Conservation (phyloP, 2,113 vertebrate genomes). For the Micronisus gabar region DNA sequence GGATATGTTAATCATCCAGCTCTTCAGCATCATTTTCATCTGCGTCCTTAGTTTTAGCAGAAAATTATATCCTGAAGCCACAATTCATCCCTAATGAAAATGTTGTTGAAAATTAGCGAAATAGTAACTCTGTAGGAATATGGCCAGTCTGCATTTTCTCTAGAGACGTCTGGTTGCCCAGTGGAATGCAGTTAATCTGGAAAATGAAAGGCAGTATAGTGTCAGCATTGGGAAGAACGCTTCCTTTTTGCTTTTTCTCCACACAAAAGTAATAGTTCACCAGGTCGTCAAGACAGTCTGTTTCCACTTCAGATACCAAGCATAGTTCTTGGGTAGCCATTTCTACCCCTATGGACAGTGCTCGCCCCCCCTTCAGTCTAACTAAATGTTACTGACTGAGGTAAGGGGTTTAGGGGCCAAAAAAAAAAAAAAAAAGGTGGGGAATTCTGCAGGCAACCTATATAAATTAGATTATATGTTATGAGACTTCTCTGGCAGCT, state of each 20-base stretch:
- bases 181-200: not conserved
- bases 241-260: not conserved
- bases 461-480: not conserved
- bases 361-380: not conserved
- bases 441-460: not conserved
- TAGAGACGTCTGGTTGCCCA: not conserved
- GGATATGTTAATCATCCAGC: not conserved
- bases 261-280: not conserved
- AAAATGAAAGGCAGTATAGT: not conserved
- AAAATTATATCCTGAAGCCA: not conserved
- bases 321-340: not conserved
- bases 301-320: not conserved
- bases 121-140: not conserved
- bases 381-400: not conserved
- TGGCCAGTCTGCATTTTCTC: not conserved
- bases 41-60: not conserved
- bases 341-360: not conserved
- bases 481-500: not conserved
- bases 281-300: not conserved
- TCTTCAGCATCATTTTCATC: not conserved
- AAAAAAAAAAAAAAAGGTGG: not conserved
- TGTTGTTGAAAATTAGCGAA: slow-evolving; percentile 8
- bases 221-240: not conserved
- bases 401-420: not conserved
- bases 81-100: slow-evolving; percentile 1